These are phyloP conservation scores for Myrmecophaga tridactyla DNA, from an alignment of 2,113 vertebrate species.

Conservation along the genomic window DNA sequence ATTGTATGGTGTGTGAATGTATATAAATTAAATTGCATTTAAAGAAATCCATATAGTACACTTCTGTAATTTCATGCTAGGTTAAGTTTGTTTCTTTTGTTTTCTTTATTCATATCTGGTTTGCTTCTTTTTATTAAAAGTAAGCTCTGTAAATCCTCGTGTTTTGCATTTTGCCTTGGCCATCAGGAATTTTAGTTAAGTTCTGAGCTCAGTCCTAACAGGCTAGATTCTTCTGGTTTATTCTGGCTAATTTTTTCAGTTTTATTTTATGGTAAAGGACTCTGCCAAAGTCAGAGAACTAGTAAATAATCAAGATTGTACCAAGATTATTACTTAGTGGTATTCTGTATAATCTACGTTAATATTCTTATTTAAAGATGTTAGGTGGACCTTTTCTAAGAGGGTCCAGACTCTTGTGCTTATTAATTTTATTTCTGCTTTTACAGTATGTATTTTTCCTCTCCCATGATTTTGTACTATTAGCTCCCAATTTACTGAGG, in stretches of 20 bases:
- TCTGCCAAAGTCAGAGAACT: conserved; percentile 2
- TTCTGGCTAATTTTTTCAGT: not conserved
- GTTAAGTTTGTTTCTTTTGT: no score
- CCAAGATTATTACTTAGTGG: not conserved
- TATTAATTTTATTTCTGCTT: conserved; percentile 18
- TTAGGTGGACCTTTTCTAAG: conserved; percentile 17
- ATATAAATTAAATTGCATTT: no score
- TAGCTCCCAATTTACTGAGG: not conserved
- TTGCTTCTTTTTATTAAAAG: no score
- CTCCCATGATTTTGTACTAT: not conserved
- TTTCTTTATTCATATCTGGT: no score
- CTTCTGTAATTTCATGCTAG: no score
- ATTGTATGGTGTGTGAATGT: no score
- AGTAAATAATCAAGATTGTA: not conserved
- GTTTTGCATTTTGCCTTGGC: no score
- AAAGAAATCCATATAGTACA: no score
- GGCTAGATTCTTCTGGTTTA: not conserved
- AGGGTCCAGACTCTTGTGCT: not conserved
- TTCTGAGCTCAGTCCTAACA: no score
- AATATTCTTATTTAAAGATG: not conserved
- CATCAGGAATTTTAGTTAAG: no score
- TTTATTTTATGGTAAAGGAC: conserved; percentile 2
- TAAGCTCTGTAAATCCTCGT: no score
- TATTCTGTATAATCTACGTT: not conserved
- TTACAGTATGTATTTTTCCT: not conserved